Evolutionary conservation across 2,113 vertebrate genomes (phyloP).

Genomic region (Scomber scombrus): DNA sequence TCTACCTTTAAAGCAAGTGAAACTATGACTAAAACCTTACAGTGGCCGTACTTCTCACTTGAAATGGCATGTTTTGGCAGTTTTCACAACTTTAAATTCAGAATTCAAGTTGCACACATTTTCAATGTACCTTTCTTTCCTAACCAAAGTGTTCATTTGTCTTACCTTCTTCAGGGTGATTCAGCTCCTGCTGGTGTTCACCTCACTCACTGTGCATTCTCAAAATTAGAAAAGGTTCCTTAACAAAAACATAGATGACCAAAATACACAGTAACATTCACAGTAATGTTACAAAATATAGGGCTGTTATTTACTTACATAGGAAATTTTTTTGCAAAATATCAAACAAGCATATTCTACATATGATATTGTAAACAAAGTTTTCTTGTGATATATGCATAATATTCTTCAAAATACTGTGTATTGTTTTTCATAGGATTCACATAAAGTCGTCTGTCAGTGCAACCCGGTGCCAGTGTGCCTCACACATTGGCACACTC

Average conservation of each 20-base stretch:
- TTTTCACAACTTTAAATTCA: too few species aligned
- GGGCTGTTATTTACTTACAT: too few species aligned
- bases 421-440: constrained; percentile 10
- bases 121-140: too few species aligned
- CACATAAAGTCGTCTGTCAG: constrained; percentile 17
- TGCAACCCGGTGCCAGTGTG: constrained; percentile 13
- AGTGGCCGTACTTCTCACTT: background rate
- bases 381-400: background rate
- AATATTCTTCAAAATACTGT: background rate
- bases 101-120: too few species aligned
- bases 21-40: background rate
- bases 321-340: background rate
- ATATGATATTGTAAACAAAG: background rate
- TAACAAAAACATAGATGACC: background rate
- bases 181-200: too few species aligned
- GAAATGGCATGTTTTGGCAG: too few species aligned
- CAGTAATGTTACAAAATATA: background rate
- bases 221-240: background rate
- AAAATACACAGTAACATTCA: background rate
- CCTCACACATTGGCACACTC: constrained; percentile 3
- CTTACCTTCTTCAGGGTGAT: background rate
- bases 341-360: background rate
- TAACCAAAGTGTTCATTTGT: background rate
- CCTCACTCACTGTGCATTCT: background rate
- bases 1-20: background rate